phyloP scores from a whole-genome alignment of 2,797 vertebrate genomes.

The Malacoraja senta region DNA sequence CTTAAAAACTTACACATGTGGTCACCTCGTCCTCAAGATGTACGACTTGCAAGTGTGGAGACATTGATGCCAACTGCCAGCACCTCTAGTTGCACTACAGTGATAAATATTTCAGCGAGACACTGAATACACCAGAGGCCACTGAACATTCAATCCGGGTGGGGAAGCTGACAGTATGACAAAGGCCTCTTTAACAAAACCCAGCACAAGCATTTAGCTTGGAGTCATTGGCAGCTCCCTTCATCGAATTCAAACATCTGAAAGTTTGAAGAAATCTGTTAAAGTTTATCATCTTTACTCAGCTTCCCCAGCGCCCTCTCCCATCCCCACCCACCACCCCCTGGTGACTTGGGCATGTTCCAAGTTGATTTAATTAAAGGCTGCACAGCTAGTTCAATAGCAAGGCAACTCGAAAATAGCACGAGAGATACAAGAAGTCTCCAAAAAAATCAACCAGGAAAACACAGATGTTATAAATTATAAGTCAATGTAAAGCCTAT shows the following conservation, averaged over 20 bases:
- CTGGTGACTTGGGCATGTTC: neutral
- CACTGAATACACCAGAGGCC: neutral
- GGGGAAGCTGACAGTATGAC: too few species aligned
- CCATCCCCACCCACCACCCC: neutral
- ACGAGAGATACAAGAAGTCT: neutral
- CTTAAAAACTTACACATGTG: neutral
- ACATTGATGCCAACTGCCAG: neutral
- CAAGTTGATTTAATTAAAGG: neutral
- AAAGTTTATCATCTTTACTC: neutral
- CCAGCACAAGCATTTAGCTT: neutral
- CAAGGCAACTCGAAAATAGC: neutral
- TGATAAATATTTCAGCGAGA: neutral
- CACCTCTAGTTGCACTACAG: neutral
- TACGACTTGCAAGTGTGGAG: neutral
- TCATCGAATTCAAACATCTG: neutral
- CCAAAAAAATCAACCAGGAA: neutral
- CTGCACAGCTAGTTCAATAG: neutral
- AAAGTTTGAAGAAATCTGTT: neutral
- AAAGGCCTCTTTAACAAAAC: neutral
- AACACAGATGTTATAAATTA: constrained; percentile 25
- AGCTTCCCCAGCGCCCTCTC: too few species aligned
- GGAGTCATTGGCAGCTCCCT: neutral
- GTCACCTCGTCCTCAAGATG: neutral
- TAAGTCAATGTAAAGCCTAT: neutral
- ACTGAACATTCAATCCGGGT: neutral